Conservation (phyloP, 2,888 invertebrate species). For the Alentia gelatinosa region DNA sequence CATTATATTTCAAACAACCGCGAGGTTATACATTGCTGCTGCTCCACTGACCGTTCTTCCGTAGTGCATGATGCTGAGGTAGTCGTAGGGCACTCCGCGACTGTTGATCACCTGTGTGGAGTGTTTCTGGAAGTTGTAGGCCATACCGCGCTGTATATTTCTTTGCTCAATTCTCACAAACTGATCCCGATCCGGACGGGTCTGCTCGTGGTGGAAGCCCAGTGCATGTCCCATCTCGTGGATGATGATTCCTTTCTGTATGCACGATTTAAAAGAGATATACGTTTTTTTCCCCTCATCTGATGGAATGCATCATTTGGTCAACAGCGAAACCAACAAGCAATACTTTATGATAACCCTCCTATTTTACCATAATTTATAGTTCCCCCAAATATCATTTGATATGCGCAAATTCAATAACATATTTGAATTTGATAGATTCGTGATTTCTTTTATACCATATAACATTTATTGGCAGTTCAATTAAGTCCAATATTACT, state of each 20-base stretch:
- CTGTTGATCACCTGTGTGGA: conserved; percentile 62
- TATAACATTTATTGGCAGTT: background rate
- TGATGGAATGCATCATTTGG: no score
- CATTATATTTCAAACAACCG: no score
- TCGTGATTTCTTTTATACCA: no score
- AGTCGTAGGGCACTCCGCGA: conserved; percentile 71
- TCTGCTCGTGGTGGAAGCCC: conserved; percentile 74
- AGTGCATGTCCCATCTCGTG: conserved; percentile 75
- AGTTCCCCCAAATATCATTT: no score
- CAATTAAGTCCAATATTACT: background rate
- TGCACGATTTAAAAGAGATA: no score
- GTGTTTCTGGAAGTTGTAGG: conserved; percentile 69
- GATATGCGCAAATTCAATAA: no score
- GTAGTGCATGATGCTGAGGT: conserved; percentile 55
- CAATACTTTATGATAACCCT: no score
- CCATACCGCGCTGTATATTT: conserved; percentile 58
- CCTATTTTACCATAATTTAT: no score
- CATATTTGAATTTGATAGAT: no score
- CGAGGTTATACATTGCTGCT: no score
- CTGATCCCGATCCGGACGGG: conserved; percentile 70
- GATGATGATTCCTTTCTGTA: conserved; percentile 70
- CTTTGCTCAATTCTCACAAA: conserved; percentile 60
- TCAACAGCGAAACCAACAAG: no score
- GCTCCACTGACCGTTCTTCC: background rate
- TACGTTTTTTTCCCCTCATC: no score